Evolutionary conservation across 2,888 invertebrate species (phyloP), one percentile per base, ranked within the genome.

Genomic region (Nemotelus pantherinus): DNA sequence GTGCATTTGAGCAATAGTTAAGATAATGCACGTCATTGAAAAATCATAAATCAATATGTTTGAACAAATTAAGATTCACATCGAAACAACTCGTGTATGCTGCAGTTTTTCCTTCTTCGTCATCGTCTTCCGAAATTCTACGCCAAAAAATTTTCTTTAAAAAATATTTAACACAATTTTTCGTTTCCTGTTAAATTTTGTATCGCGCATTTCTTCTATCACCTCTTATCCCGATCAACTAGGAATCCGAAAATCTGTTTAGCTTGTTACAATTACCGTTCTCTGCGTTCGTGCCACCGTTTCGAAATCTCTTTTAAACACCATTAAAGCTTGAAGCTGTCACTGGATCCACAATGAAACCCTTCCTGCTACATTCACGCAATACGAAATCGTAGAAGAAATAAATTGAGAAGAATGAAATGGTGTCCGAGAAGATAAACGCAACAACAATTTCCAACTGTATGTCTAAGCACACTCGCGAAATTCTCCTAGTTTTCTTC

Each of bases 201-300:
- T 25, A 25, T 25, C 25, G 25, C 25, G 0, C 25, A 25, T 25
- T 25, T 1, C 25, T 25, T 25, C 25, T 25, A 25, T 25, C 25
- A 25, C 1, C 25, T 25, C 25, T 25, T 25, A 25, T 25, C 25
- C 25, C 25, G 25, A 25, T 25, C 25, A 25, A 1, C 25, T 25
- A 25, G 2, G n/a, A 67, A 67, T 67, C 48, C 67, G 48, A 67
- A 67, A 67, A 67, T 67, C 67, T 67, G 67, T 67, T 67, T 67
- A 44, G 48, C 48, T 39, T 60, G 67, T 67, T 67, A 67, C 67
- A 67, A 67, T 67, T 63, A 63, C 63, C 63, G 39, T 43, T 63
- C 63, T 58, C 4, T 25, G 7, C 1, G 2, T 43, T 63, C 4
- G 25, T 41, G 63, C 3, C 63, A 43, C 63, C 63, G 43, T 63